Evolutionary conservation across 2,888 invertebrate species (phyloP).

Genomic region (Chelonus formosanus): DNA sequence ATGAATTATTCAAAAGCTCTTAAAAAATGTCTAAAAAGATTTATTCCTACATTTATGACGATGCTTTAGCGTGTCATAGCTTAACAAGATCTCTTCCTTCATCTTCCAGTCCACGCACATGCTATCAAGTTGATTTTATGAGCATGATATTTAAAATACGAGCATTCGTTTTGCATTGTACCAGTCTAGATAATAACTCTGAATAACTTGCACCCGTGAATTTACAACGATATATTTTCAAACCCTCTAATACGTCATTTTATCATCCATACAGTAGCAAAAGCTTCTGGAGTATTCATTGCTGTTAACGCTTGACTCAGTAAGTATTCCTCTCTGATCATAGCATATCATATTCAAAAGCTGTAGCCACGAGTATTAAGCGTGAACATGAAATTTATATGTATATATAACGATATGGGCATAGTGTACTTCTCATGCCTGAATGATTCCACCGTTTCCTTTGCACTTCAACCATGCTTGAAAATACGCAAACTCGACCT

Average conservation of each 20-base stretch:
- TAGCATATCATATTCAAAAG: conserved; percentile 19
- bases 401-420: neutral
- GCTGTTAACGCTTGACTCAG: conserved; percentile 19
- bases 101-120: neutral
- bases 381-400: neutral
- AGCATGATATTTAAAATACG: neutral
- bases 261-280: neutral
- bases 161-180: too few relatives aligned
- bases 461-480: neutral
- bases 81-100: conserved; percentile 7
- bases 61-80: conserved; percentile 10
- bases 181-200: too few relatives aligned
- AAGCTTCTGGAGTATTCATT: neutral
- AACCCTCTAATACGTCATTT: conserved; percentile 3
- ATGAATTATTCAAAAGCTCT: too few relatives aligned
- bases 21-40: too few relatives aligned
- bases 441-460: neutral
- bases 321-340: neutral
- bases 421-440: neutral
- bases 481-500: conserved; percentile 20
- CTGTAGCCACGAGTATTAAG: conserved; percentile 3
- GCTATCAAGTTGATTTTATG: neutral
- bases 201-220: neutral
- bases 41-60: neutral
- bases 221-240: conserved; percentile 14